Conservation (phyloP, 2,888 invertebrate genomes). For the Eledone cirrhosa region DNA sequence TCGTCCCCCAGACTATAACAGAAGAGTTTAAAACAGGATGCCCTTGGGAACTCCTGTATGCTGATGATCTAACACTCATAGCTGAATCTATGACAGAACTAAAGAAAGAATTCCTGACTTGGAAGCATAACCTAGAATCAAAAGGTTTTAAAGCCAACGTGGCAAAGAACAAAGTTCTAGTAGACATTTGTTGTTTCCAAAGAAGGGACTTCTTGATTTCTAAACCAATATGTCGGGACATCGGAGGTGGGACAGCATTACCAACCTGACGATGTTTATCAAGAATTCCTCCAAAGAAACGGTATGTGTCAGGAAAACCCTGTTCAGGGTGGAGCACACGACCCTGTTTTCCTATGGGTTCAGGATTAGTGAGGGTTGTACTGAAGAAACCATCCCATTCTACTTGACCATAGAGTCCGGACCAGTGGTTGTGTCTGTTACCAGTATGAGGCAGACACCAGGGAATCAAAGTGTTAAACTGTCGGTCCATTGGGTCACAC, state of each 20-base stretch:
- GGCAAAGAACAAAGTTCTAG: no score
- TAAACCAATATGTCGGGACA: constrained; percentile 79
- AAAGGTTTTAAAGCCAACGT: no score
- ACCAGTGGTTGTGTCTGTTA: constrained; percentile 86
- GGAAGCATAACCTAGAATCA: no score
- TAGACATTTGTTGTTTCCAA: constrained; percentile 37
- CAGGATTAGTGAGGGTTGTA: constrained; percentile 81
- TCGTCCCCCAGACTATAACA: no score
- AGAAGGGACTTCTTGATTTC: constrained; percentile 72
- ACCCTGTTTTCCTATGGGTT: constrained; percentile 91
- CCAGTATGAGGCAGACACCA: constrained; percentile 90
- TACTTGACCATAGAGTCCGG: constrained; percentile 82
- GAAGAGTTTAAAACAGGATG: no score
- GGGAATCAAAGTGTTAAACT: constrained; percentile 84
- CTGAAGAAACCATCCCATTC: constrained; percentile 87
- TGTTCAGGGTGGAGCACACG: constrained; percentile 83
- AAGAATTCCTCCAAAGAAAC: constrained; percentile 78
- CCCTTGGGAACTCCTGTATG: no score
- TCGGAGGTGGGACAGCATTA: constrained; percentile 87
- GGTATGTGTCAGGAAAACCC: constrained; percentile 81
- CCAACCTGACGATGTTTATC: constrained; percentile 86
- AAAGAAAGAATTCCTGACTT: no score
- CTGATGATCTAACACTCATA: no score
- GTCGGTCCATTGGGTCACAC: constrained; percentile 78
- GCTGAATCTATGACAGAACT: no score